These are phyloP conservation scores for Todiramphus saurophagus DNA, from an alignment of 2,113 vertebrate species.

Conservation along the genomic window DNA sequence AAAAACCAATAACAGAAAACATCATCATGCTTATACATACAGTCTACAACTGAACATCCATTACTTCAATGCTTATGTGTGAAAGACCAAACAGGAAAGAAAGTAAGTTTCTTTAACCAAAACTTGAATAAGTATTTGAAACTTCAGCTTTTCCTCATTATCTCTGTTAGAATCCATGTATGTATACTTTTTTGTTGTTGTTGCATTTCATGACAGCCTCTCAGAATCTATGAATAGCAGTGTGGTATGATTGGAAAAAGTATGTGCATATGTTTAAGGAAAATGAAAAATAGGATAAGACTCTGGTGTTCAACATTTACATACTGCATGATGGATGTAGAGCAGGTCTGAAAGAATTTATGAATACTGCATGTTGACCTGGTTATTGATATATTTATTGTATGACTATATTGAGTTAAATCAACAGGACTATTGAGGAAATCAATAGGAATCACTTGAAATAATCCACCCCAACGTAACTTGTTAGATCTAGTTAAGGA, in stretches of 20 bases:
- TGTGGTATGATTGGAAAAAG: not conserved
- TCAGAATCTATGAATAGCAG: slow-evolving; percentile 1
- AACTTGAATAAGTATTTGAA: not conserved
- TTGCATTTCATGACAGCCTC: slow-evolving; percentile 1
- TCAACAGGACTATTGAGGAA: not conserved
- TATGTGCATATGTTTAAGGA: slow-evolving; percentile 23
- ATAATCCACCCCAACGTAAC: not conserved
- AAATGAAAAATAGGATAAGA: slow-evolving; percentile 43
- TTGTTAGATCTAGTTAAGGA: not conserved
- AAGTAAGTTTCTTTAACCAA: not conserved
- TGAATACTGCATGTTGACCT: slow-evolving; percentile 44
- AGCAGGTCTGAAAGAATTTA: slow-evolving; percentile 41
- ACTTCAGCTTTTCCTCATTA: not conserved
- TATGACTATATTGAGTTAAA: slow-evolving; percentile 20
- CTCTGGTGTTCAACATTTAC: not conserved
- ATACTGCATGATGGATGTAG: slow-evolving; percentile 34
- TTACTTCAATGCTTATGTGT: rapidly evolving
- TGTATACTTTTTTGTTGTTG: not conserved
- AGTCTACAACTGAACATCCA: not conserved
- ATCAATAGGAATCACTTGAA: not conserved
- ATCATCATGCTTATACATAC: not conserved
- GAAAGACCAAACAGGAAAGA: not conserved
- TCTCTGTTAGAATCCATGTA: not conserved
- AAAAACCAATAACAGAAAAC: not conserved
- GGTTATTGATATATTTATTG: slow-evolving; percentile 53